Evolutionary conservation across 1,140 invertebrate genomes (phyloP), one percentile per base, ranked within the genome.

Genomic region (Drosophila pallidifrons): DNA sequence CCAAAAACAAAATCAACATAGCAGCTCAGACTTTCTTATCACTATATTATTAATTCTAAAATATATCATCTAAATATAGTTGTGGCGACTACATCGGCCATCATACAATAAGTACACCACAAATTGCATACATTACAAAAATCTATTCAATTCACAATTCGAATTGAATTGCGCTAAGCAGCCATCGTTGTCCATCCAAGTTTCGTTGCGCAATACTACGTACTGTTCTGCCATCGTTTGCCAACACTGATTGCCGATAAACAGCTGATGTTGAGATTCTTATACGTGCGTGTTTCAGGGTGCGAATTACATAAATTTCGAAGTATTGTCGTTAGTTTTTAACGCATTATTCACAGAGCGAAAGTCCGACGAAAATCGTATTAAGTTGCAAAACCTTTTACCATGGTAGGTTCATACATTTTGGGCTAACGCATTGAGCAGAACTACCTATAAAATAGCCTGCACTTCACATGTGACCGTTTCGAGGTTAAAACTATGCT

Each of bases 241-340:
- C 32, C 75, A 75, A 67, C 72, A 75, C 71, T 80, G 45, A 32
- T 10, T 16, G 47, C 35, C 30, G 8, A 51, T 54, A 88, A 88
- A 85, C 83, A 88, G 83, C 83, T 88, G 83, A 77, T 66, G 28
- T 69, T 68, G 20, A 30, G 28, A 59, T 65, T 64, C 13, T 65
- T 66, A 73, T 74, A 74, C 82, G 82, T 89, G 83, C 81, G 85
- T 87, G 85, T 75, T 81, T 74, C 74, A 74, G 46, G 35, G 43
- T 70, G 30, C 67, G 74, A 89, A 89, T 89, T 89, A 89, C 81
- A 89, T 89, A 89, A 89, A 89, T 77, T 90, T 85, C 15, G 13
- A 51, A 38, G 38, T 46, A 78, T 77, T 89, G 81, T 78, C 83
- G 77, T 72, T 67, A 81, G 58, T 66, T 76, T 76, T 58, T 46